Conservation (phyloP, 2,113 vertebrate genomes). For the Syngnathus typhle region DNA sequence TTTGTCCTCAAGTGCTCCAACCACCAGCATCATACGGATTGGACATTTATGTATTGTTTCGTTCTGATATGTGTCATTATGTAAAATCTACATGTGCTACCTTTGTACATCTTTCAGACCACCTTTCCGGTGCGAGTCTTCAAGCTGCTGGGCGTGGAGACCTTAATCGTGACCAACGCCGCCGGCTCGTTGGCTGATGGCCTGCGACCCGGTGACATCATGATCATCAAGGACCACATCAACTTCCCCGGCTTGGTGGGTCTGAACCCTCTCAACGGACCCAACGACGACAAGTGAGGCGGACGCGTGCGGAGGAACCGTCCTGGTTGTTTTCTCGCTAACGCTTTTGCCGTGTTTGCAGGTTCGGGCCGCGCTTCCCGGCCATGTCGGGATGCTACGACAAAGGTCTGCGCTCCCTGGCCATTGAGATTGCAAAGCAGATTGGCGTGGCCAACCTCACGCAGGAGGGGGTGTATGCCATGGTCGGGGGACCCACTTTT, state of each 20-base stretch:
- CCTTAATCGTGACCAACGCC: slow-evolving; percentile 77
- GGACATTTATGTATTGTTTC: no score
- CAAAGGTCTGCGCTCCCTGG: slow-evolving; percentile 58
- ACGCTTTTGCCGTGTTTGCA: slow-evolving; percentile 21
- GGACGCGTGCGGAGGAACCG: background rate
- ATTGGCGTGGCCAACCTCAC: slow-evolving; percentile 52
- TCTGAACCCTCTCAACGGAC: slow-evolving; percentile 71
- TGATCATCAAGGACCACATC: slow-evolving; percentile 78
- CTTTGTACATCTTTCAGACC: slow-evolving; percentile 64
- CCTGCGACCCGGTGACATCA: slow-evolving; percentile 74
- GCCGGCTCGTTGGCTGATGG: slow-evolving; percentile 73
- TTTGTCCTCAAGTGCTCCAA: background rate
- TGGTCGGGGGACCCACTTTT: slow-evolving; percentile 78
- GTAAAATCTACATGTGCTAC: no score
- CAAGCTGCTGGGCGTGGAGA: slow-evolving; percentile 74
- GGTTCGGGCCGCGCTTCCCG: slow-evolving; percentile 78
- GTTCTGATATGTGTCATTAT: no score
- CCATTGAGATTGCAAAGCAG: slow-evolving; percentile 65
- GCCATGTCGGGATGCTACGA: slow-evolving; percentile 75
- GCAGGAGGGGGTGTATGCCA: slow-evolving; percentile 76
- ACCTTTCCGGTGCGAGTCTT: slow-evolving; percentile 78
- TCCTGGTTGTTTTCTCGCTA: background rate
- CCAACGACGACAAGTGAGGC: slow-evolving; percentile 74
- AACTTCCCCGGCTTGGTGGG: slow-evolving; percentile 75
- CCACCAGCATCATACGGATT: no score